These are phyloP conservation scores for Mylabris phalerata DNA, from an alignment of 1,140 invertebrate species.

Conservation along the genomic window DNA sequence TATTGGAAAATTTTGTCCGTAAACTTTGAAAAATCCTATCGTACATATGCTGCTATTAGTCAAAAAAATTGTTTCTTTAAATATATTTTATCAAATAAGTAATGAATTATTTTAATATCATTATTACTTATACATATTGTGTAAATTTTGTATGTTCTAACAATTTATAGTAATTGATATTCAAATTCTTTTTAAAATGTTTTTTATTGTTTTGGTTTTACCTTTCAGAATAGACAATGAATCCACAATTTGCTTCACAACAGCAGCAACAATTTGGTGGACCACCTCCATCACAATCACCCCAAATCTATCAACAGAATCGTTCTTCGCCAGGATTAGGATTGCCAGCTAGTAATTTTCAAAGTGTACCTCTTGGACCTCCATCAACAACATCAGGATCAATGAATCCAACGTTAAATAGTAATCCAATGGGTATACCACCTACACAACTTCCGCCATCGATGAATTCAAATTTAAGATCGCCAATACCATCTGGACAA, in stretches of 20 bases:
- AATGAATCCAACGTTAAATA: slow-evolving; percentile 6
- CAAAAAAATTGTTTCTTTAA: no score
- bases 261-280: slow-evolving; percentile 27
- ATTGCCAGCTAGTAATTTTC: slow-evolving; percentile 22
- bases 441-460: neutral
- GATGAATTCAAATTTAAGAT: neutral
- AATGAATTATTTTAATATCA: no score
- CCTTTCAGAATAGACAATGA: slow-evolving; percentile 30
- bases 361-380: slow-evolving; percentile 27
- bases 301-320: slow-evolving; percentile 19
- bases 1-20: no score
- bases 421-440: neutral
- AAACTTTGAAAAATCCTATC: no score
- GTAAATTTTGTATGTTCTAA: no score
- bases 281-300: slow-evolving; percentile 20
- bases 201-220: no score
- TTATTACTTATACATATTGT: no score
- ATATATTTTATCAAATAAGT: no score
- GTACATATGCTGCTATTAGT: no score
- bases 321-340: slow-evolving; percentile 8
- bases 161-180: no score
- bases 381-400: slow-evolving; percentile 8
- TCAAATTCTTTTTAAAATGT: no score
- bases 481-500: slow-evolving; percentile 37
- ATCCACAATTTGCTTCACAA: slow-evolving; percentile 34